Conservation (phyloP, 1,140 invertebrate species). For the Drosophila ercepeae region DNA sequence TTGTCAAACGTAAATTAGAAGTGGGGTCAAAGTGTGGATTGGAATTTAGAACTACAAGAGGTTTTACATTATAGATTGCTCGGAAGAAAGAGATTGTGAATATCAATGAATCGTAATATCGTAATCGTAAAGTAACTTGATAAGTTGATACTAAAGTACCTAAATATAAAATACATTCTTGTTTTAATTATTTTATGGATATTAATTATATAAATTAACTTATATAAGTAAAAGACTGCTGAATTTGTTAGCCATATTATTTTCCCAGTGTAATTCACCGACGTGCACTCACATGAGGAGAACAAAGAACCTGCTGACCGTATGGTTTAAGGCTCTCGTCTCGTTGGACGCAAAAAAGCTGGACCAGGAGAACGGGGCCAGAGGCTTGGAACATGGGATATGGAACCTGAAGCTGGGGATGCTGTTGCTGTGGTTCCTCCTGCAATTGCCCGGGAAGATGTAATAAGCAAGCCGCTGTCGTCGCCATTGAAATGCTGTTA, state of each 20-base stretch:
- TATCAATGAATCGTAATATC: no score
- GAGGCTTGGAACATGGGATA: not conserved
- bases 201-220: no score
- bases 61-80: not conserved
- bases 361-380: not conserved
- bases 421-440: constrained; percentile 48
- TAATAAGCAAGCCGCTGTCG: constrained; percentile 64
- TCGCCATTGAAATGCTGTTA: constrained; percentile 73
- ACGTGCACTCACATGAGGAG: constrained; percentile 51
- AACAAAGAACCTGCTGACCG: constrained; percentile 78
- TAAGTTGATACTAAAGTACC: no score
- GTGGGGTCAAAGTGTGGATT: constrained; percentile 42
- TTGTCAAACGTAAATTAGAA: constrained; percentile 49
- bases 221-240: not conserved
- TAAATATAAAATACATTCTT: no score
- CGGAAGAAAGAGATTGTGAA: no score
- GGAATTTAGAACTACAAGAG: not conserved
- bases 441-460: constrained; percentile 34
- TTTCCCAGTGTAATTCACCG: constrained; percentile 17
- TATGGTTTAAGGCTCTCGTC: constrained; percentile 53
- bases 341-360: not conserved
- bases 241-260: no score
- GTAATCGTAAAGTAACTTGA: no score
- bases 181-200: no score
- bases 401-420: constrained; percentile 13